Conservation (phyloP, 2,113 vertebrate species). For the Sylvietta virens region DNA sequence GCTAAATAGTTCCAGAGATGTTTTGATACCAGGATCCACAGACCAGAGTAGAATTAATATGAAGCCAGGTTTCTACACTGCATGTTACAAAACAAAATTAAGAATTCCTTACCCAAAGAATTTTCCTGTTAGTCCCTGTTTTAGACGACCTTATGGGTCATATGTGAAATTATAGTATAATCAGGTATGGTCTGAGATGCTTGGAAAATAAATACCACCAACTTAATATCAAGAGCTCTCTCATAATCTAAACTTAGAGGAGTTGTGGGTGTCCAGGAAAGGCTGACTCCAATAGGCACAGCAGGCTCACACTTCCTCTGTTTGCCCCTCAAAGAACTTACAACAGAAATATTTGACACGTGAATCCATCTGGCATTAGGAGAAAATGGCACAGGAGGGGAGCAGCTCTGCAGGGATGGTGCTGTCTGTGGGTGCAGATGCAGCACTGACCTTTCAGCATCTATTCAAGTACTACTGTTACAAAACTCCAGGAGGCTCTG, state of each 20-base stretch:
- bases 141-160: not conserved
- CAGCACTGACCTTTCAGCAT: not conserved
- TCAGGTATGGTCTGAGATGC: not conserved
- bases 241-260: not conserved
- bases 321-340: not conserved
- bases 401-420: not conserved
- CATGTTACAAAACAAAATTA: not conserved
- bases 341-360: not conserved
- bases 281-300: rapidly evolving
- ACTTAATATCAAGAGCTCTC: not conserved
- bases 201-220: not conserved
- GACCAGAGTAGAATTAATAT: not conserved
- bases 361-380: not conserved
- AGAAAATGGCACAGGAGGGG: not conserved
- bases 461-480: not conserved
- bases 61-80: not conserved
- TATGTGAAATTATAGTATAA: not conserved
- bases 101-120: not conserved
- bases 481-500: not conserved
- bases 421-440: not conserved
- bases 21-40: not conserved
- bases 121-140: not conserved
- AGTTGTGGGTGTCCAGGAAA: not conserved
- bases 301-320: rapidly evolving
- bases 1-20: not conserved